Percentiles rank a stretch among this genome's conserved stretches.
Conservation (phyloP, 2,113 vertebrate species). For the Gasterosteus aculeatus region DNA sequence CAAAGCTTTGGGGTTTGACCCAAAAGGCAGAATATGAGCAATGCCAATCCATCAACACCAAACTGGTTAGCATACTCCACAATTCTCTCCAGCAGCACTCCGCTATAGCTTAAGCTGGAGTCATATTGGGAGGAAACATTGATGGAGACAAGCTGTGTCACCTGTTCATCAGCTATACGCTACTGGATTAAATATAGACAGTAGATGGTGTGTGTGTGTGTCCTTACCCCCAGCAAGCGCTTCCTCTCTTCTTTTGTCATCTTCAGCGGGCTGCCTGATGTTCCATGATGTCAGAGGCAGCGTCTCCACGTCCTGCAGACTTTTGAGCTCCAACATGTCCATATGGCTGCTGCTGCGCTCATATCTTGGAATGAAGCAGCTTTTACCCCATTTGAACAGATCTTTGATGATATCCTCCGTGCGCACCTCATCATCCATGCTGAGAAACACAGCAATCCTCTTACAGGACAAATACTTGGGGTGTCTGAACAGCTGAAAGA, state of each 20-base stretch:
- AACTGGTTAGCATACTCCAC: no score
- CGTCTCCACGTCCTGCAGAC: conserved; percentile 83
- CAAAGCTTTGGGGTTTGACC: no score
- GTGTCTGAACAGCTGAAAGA: conserved; percentile 85
- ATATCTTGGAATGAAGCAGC: conserved; percentile 93
- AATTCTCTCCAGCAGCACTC: no score
- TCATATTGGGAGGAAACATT: no score
- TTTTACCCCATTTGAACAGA: conserved; percentile 86
- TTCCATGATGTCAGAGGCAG: conserved; percentile 92
- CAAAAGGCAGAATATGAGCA: no score
- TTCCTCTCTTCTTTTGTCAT: conserved; percentile 85
- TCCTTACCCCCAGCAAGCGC: conserved; percentile 85
- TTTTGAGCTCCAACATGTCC: conserved; percentile 91
- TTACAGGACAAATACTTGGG: conserved; percentile 83
- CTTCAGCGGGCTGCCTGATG: conserved; percentile 87
- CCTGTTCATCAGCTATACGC: no score
- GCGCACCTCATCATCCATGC: conserved; percentile 90
- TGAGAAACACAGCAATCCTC: conserved; percentile 92
- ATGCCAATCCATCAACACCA: no score
- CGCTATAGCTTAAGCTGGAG: no score
- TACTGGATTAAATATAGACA: no score
- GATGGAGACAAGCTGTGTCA: no score
- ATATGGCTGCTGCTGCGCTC: conserved; percentile 84
- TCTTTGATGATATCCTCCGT: conserved; percentile 89
- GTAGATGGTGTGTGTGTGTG: background rate